phyloP scores from a whole-genome alignment of 2,797 vertebrate species.

The Pantherophis alleghaniensis region DNA sequence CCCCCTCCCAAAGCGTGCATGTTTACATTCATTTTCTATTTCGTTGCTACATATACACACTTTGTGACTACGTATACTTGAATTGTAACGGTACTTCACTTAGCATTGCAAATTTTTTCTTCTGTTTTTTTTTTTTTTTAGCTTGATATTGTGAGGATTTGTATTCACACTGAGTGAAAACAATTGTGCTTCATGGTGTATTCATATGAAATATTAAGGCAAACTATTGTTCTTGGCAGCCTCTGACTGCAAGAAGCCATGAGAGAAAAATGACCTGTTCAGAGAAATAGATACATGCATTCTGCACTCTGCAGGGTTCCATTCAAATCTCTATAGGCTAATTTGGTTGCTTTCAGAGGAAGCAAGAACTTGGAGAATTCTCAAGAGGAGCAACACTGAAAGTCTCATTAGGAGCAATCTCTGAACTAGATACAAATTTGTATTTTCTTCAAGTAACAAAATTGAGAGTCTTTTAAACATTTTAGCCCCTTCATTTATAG shows the following conservation, averaged over 20 bases:
- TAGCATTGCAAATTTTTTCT: not conserved
- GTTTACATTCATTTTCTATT: not conserved
- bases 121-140: not conserved
- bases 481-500: not conserved
- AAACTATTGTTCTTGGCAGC: not conserved
- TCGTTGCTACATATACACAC: not conserved
- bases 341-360: conserved; percentile 8
- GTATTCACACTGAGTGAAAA: conserved; percentile 19
- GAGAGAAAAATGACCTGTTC: not conserved
- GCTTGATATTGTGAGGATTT: not conserved
- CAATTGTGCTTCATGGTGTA: not conserved
- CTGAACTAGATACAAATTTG: not conserved
- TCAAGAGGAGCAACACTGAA: not conserved
- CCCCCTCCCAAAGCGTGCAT: not conserved
- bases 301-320: not conserved
- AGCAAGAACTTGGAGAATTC: not conserved
- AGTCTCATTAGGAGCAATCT: not conserved
- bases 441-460: conserved; percentile 18
- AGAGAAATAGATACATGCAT: conserved; percentile 18
- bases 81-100: not conserved
- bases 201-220: not conserved
- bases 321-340: not conserved
- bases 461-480: not conserved
- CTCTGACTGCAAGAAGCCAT: not conserved
- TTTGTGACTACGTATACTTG: not conserved